These are phyloP conservation scores for Netelia melanura DNA, from an alignment of 2,888 invertebrate species.

Conservation along the genomic window DNA sequence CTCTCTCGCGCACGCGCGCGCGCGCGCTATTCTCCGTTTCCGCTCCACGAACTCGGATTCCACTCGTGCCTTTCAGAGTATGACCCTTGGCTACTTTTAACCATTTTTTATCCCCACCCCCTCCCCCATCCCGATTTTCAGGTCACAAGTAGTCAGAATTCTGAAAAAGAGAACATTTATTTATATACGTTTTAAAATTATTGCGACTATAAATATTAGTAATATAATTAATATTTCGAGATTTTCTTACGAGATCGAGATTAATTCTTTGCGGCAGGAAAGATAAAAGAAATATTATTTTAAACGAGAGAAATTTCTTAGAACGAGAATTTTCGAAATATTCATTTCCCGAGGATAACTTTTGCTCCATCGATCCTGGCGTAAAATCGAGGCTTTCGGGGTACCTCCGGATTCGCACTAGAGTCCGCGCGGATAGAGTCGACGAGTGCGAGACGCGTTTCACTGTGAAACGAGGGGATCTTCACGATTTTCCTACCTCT, in stretches of 20 bases:
- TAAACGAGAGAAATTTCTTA: neutral
- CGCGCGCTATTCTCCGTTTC: conserved; percentile 33
- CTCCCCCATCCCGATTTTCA: neutral
- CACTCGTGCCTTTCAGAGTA: conserved; percentile 2
- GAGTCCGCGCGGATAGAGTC: conserved; percentile 26
- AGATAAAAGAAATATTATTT: neutral
- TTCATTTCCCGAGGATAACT: conserved; percentile 4
- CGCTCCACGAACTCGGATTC: conserved; percentile 31
- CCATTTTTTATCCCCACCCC: conserved; percentile 29
- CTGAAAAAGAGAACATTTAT: conserved; percentile 9
- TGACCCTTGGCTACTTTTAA: conserved; percentile 46
- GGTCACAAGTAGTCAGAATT: conserved; percentile 6
- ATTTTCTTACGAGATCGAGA: too few relatives aligned
- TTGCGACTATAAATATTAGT: too few relatives aligned
- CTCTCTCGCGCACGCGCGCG: neutral
- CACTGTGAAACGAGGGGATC: conserved; percentile 48
- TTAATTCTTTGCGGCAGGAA: too few relatives aligned
- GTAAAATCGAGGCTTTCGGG: conserved; percentile 29
- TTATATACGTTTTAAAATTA: neutral
- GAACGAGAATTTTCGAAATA: neutral
- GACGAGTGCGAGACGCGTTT: conserved; percentile 38
- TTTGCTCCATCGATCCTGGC: neutral
- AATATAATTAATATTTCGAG: too few relatives aligned
- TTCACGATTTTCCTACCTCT: conserved; percentile 20
- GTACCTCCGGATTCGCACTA: conserved; percentile 18